Conservation (phyloP, 2,797 vertebrate species). For the Phyllotis vaccarum region DNA sequence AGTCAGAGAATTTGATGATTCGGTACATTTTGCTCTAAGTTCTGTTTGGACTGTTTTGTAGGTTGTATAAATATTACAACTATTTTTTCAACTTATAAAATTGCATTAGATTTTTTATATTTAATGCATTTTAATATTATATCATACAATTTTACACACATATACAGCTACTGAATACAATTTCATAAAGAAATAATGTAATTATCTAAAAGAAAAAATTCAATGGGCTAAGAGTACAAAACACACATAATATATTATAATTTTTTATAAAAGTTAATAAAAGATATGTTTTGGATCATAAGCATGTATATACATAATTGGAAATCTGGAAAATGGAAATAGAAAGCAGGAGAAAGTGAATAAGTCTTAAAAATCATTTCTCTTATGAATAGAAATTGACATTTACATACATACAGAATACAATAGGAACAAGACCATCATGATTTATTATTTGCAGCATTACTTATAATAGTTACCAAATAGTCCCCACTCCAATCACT, state of each 20-base stretch:
- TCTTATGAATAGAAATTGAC: neutral
- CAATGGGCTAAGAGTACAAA: neutral
- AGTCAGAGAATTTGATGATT: neutral
- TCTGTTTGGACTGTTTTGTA: neutral
- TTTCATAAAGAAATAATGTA: neutral
- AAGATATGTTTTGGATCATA: neutral
- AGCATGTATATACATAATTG: neutral
- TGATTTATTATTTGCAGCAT: neutral
- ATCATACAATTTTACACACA: neutral
- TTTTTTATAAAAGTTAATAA: neutral
- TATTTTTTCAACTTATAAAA: neutral
- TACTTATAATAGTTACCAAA: neutral
- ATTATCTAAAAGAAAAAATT: neutral
- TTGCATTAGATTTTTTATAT: neutral
- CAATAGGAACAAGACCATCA: neutral
- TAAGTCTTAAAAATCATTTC: neutral
- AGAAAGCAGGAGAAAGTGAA: neutral
- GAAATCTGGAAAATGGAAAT: neutral
- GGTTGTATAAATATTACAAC: neutral
- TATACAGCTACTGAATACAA: neutral
- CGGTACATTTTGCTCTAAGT: neutral
- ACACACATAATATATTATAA: neutral
- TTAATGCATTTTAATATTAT: neutral
- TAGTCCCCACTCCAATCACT: neutral
- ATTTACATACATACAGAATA: neutral